Base-by-base conservation (phyloP, 2,113 vertebrate species). In the Silurus meridionalis region DNA sequence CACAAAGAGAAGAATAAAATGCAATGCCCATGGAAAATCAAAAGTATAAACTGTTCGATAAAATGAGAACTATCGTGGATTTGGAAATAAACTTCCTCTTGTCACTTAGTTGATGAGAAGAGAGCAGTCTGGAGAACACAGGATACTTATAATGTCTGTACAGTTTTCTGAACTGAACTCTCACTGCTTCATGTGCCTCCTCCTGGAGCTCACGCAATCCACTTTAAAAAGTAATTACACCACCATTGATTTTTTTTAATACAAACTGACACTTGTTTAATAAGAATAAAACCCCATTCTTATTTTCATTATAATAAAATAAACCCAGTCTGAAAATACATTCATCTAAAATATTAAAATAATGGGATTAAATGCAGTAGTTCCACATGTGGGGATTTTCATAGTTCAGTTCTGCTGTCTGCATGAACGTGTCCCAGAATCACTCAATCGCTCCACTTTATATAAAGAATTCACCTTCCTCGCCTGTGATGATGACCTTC, bases 1-100 rank as follows among this genome's bases (percentile, higher is more conserved):
- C 23, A 13, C 61, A 85, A 69, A 85, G 83, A 89, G n/a, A 11
- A 23, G 21, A 64, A 50, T 21, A 82, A 83, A 84, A 86, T 86
- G 83, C 85, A 67, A 86, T 69, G 75, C 50, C 75, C 82, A 85
- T 71, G 52, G 75, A 82, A 87, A 81, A 79, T 74, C 23, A 19
- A 83, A 66, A 19, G 11, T 5, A 23, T 23, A 88, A 87, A 86
- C 75, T 80, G 77, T 84, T 17, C 37, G 64, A 80, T 78, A 72
- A 87, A 80, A 72, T 64, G 66, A 88, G 81, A 88, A 87, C 80
- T 83, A 71, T 83, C 80, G 83, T 77, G 80, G 63, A 83, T 64
- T 86, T 78, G 21, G 25, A 64, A 23, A 58, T 66, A 55, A 63
- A 71, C 28, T 69, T 72, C 80, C 84, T 86, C 81, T 50, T 86